Evolutionary conservation across 2,797 vertebrate genomes (phyloP), one percentile per base, ranked within the genome.

Genomic region (Danio jaintianensis): DNA sequence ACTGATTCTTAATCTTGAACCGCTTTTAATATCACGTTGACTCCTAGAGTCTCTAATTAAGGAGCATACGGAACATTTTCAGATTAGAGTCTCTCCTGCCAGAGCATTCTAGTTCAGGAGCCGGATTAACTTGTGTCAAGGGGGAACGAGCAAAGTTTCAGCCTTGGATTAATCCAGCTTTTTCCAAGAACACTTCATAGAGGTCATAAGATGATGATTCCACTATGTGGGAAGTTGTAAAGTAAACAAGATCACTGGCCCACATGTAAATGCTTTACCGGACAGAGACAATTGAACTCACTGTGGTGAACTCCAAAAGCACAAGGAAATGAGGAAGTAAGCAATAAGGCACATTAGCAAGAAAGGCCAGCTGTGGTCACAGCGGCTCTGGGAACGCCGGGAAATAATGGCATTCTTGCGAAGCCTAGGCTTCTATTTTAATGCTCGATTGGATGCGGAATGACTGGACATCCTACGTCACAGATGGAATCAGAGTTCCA

Each of bases 341-440:
- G 52, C 12, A 43, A 13, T 42, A 75, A 53, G 8, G 66, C 12
- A 64, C 22, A 45, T 20, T 22, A 48, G 69, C 22, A n/a, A 63
- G 45, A 77, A 72, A 48, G 52, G 48, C 22, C 47, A 20, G 18
- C 42, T 36, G 15, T 38, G 52, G 20, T 55, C 15, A 36, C 78
- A 74, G 82, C 11, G 20, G 7, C 62, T 16, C 8, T 48, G 75
- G 67, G 83, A 75, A 83, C 83, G 79, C 82, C 42, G 29, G 88
- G 86, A 85, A 88, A 85, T 82, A 79, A 85, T 92, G 89, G 91
- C 85, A 88, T 91, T 73, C 75, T 80, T 76, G 38, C 85, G 78
- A 83, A 86, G 86, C 84, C 85, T 59, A 36, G 79, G 78, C 75
- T 67, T 84, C 90, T 95, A 93, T 93, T 93, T 90, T 81, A 88